These are phyloP conservation scores for Dendronephthya gigantea DNA, from an alignment of 64 coral and sea anemone species.

Conservation along the genomic window DNA sequence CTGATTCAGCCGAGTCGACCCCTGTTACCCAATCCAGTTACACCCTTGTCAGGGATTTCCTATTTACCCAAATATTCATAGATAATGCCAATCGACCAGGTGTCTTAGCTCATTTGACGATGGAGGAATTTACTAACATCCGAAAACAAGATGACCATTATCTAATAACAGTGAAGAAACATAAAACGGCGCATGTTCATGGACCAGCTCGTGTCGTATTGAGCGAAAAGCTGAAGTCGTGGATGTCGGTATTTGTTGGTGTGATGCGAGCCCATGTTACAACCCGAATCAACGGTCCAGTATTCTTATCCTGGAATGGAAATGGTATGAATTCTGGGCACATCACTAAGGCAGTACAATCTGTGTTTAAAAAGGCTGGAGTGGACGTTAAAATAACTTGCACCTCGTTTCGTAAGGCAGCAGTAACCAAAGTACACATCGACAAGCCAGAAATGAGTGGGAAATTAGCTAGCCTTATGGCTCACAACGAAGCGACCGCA, in stretches of 20 bases:
- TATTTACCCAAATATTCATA: slow-evolving; percentile 26
- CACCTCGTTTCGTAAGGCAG: not conserved
- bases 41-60: slow-evolving; percentile 26
- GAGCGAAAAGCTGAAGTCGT: not conserved
- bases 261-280: not conserved
- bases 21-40: not conserved
- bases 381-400: not conserved
- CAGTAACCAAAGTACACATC: not conserved
- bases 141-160: slow-evolving; percentile 34
- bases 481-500: no score
- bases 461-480: no score
- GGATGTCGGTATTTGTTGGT: not conserved
- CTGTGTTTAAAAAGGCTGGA: not conserved
- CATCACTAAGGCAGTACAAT: not conserved
- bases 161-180: slow-evolving; percentile 16
- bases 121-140: slow-evolving; percentile 1
- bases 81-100: slow-evolving; percentile 44
- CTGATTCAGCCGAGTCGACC: not conserved
- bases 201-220: slow-evolving; percentile 16
- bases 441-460: not conserved
- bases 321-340: not conserved
- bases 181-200: slow-evolving; percentile 27
- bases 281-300: not conserved
- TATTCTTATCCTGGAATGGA: not conserved
- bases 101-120: slow-evolving; percentile 36